A percentile compares a stretch with the other conserved stretches of the same genome.
Conservation (phyloP, 2,888 invertebrate genomes). For the Fragum whitleyi region DNA sequence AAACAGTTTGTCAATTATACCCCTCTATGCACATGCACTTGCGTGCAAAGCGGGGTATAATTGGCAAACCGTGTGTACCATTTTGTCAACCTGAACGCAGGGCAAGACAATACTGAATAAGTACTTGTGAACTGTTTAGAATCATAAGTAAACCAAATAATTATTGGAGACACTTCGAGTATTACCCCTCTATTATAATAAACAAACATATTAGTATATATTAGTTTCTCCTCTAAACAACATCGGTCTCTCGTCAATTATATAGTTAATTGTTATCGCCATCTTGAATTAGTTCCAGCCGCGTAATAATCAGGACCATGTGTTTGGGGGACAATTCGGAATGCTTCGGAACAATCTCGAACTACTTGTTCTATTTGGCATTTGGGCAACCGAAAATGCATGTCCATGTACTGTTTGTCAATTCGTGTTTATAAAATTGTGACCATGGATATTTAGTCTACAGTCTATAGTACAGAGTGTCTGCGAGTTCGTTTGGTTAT, state of each 20-base stretch:
- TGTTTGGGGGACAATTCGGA: slow-evolving; percentile 40
- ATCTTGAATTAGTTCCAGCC: slow-evolving; percentile 33
- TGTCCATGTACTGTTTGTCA: too few species aligned
- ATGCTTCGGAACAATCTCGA: slow-evolving; percentile 32
- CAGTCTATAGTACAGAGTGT: too few species aligned
- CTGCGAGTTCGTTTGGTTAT: too few species aligned
- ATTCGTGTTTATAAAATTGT: too few species aligned
- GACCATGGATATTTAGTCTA: too few species aligned
- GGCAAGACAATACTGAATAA: background rate
- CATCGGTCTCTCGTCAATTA: slow-evolving; percentile 23
- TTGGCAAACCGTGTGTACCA: too few species aligned
- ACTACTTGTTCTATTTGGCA: slow-evolving; percentile 18
- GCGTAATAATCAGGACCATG: slow-evolving; percentile 43
- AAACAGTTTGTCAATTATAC: too few species aligned
- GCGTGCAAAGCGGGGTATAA: too few species aligned
- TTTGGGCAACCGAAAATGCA: background rate
- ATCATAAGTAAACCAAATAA: slow-evolving; percentile 15
- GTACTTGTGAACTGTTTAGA: background rate
- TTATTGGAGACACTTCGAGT: slow-evolving; percentile 13
- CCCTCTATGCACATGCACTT: too few species aligned
- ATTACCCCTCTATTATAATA: slow-evolving; percentile 7
- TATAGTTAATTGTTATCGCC: slow-evolving; percentile 18
- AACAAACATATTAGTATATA: slow-evolving; percentile 17
- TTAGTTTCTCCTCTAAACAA: slow-evolving; percentile 3
- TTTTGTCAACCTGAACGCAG: too few species aligned